phyloP scores from a whole-genome alignment of 2,797 vertebrate genomes.

The Enteromius radiatus region DNA sequence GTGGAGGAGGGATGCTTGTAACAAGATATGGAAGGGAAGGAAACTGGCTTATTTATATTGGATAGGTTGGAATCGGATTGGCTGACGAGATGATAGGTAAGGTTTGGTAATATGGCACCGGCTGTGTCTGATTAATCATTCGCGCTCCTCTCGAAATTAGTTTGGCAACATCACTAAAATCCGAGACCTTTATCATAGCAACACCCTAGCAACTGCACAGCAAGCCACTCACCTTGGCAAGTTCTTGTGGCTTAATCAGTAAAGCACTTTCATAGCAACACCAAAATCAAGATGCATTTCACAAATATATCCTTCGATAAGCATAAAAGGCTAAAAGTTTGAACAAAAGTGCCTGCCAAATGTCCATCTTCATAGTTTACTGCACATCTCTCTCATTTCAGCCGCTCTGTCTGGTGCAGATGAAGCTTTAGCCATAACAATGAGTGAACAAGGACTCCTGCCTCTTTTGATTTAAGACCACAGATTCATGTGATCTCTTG shows the following conservation, averaged over 20 bases:
- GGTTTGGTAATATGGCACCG: too few species aligned
- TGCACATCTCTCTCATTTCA: constrained; percentile 16
- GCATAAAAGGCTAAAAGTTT: background rate
- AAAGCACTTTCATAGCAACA: background rate
- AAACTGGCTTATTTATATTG: too few species aligned
- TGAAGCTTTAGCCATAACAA: constrained; percentile 43
- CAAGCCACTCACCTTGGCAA: background rate
- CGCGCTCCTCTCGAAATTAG: too few species aligned
- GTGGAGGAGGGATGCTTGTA: too few species aligned
- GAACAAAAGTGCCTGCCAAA: constrained; percentile 2
- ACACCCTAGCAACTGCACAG: background rate
- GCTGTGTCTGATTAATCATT: too few species aligned
- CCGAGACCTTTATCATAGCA: background rate
- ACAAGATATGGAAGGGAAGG: too few species aligned
- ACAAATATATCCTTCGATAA: background rate
- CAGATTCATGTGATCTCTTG: constrained; percentile 44
- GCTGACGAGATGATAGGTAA: too few species aligned
- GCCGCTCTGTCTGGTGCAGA: constrained; percentile 15
- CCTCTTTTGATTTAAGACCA: constrained; percentile 46
- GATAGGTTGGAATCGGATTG: too few species aligned
- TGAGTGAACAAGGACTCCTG: constrained; percentile 48
- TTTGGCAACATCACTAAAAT: too few species aligned
- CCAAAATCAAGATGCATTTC: background rate
- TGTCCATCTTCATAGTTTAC: background rate
- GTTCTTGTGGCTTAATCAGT: background rate